These are phyloP conservation scores for Actias luna DNA, from an alignment of 2,888 invertebrate species.

Conservation along the genomic window DNA sequence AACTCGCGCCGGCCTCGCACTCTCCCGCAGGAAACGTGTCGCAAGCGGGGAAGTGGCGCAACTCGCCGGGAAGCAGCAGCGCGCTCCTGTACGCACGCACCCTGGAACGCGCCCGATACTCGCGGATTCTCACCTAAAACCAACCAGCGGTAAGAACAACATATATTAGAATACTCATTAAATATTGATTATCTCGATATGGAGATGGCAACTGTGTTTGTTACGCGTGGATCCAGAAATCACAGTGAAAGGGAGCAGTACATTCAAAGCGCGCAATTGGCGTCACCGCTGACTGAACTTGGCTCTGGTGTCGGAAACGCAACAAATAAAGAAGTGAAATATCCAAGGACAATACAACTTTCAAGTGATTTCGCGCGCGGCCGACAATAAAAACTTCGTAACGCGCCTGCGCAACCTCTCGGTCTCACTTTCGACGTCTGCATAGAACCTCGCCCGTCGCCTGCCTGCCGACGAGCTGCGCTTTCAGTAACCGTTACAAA, in stretches of 20 bases:
- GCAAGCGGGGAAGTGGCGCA: conserved; percentile 79
- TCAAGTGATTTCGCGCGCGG: conserved; percentile 81
- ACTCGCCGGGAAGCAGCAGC: conserved; percentile 72
- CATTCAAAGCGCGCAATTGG: conserved; percentile 55
- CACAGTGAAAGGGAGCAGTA: conserved; percentile 66
- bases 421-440: conserved; percentile 77
- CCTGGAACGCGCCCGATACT: conserved; percentile 61
- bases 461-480: conserved; percentile 46
- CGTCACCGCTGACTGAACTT: conserved; percentile 66
- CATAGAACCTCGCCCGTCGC: conserved; percentile 52
- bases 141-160: conserved; percentile 54
- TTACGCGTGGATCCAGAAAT: conserved; percentile 35
- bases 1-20: conserved; percentile 75
- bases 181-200: background rate
- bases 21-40: conserved; percentile 79
- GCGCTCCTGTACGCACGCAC: conserved; percentile 61
- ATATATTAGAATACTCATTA: conserved; percentile 6
- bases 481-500: conserved; percentile 76
- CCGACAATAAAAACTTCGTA: conserved; percentile 81
- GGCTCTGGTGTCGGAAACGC: conserved; percentile 74
- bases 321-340: conserved; percentile 79
- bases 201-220: conserved; percentile 17
- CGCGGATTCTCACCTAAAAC: conserved; percentile 50
- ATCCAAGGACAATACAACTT: conserved; percentile 81
- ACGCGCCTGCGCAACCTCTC: conserved; percentile 79